Evolutionary conservation across 2,888 invertebrate genomes (phyloP).

Genomic region (Anagyrus pseudococci): DNA sequence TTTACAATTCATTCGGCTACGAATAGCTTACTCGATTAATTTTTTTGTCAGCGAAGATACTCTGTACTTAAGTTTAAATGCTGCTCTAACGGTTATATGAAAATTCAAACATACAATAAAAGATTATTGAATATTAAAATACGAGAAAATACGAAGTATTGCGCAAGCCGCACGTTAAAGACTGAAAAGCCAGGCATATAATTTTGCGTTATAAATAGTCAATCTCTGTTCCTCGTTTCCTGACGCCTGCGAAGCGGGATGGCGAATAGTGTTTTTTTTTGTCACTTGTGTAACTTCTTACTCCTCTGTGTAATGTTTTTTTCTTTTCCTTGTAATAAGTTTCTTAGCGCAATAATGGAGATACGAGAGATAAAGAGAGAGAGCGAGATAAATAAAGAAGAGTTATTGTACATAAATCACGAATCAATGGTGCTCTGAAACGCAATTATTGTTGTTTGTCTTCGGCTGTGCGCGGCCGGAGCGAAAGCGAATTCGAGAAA

Average conservation of each 20-base stretch:
- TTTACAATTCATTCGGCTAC: no score
- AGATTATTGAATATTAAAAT: not conserved
- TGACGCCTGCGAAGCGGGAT: constrained; percentile 46
- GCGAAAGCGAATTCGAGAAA: not conserved
- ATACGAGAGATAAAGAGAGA: not conserved
- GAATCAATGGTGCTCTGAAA: constrained; percentile 37
- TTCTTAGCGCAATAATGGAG: constrained; percentile 20
- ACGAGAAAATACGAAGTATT: constrained; percentile 9
- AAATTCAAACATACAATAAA: no score
- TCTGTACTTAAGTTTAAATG: not conserved
- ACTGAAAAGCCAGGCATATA: constrained; percentile 55
- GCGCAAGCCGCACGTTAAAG: constrained; percentile 43
- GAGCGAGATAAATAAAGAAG: constrained; percentile 1
- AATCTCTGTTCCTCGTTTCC: constrained; percentile 61
- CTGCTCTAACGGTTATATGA: no score
- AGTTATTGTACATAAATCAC: constrained; percentile 34
- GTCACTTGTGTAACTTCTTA: constrained; percentile 39
- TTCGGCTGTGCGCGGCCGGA: not conserved
- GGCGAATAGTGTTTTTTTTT: constrained; percentile 41
- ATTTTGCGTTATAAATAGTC: constrained; percentile 59
- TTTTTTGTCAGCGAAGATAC: no score
- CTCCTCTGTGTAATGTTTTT: constrained; percentile 43
- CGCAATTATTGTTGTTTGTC: constrained; percentile 7
- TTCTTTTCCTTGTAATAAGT: constrained; percentile 28
- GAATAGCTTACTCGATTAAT: no score